Percentiles rank a stretch among this genome's conserved stretches.
These are phyloP conservation scores for Mnemiopsis leidyi DNA, from an alignment of 37 sponge, comb jelly and placozoan species.

Conservation along the genomic window DNA sequence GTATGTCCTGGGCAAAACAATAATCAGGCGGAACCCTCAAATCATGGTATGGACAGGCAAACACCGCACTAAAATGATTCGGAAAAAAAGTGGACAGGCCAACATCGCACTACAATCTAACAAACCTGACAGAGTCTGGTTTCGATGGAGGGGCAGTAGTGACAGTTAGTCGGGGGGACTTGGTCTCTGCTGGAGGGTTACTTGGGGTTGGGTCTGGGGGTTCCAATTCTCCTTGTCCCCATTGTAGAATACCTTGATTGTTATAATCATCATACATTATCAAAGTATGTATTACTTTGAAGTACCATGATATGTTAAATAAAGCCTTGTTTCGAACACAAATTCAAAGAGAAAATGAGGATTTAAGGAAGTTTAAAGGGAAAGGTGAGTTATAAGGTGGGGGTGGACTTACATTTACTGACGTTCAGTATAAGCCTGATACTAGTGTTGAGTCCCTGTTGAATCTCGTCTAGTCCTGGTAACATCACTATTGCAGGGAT, in stretches of 20 bases:
- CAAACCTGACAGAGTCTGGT: neutral
- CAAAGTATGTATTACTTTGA: no score
- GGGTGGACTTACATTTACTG: conserved; percentile 68
- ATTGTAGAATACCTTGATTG: neutral
- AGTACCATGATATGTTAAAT: no score
- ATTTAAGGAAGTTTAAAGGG: no score
- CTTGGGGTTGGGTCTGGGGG: neutral
- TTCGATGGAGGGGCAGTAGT: neutral
- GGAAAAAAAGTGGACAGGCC: neutral
- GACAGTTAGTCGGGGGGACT: conserved; percentile 30
- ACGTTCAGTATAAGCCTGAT: conserved; percentile 74
- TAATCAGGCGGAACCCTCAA: no score
- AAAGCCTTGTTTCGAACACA: no score
- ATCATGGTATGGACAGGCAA: neutral
- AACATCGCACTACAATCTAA: neutral
- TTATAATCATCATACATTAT: no score
- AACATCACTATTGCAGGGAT: conserved; percentile 82
- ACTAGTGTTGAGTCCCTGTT: conserved; percentile 82
- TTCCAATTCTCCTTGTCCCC: conserved; percentile 14
- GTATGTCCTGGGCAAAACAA: conserved; percentile 6
- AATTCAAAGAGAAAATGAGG: no score
- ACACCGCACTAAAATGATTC: neutral
- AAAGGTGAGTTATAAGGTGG: no score
- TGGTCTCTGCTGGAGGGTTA: conserved; percentile 6
- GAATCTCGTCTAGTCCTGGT: conserved; percentile 93